phyloP scores from a whole-genome alignment of 1,140 invertebrate genomes.

The Temnothorax nylanderi region DNA sequence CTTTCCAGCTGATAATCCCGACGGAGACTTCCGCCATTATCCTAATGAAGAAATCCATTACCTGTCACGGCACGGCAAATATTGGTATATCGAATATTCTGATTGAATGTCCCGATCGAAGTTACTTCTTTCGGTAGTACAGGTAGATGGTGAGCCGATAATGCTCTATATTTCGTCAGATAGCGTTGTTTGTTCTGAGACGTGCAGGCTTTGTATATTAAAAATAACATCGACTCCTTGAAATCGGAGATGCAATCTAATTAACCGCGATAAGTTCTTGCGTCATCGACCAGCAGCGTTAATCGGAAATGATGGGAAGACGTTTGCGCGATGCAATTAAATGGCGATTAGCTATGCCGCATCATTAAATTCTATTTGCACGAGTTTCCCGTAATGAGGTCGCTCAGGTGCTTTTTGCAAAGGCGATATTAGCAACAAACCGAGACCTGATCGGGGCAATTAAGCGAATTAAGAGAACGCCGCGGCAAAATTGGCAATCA shows the following conservation, averaged over 20 bases:
- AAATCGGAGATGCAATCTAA: not conserved
- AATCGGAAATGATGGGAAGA: not conserved
- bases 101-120: constrained; percentile 40
- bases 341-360: not conserved
- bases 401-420: not conserved
- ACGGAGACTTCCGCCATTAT: constrained; percentile 46
- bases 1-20: constrained; percentile 48
- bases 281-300: not conserved
- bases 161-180: not conserved
- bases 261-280: constrained; percentile 7
- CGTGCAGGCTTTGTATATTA: too few relatives aligned
- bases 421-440: not conserved
- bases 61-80: constrained; percentile 50
- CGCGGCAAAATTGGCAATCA: constrained; percentile 19
- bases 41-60: constrained; percentile 73
- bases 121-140: not conserved
- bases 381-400: constrained; percentile 16
- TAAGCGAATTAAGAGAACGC: constrained; percentile 31
- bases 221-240: not conserved
- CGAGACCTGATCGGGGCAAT: constrained; percentile 14
- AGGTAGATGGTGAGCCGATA: not conserved
- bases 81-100: constrained; percentile 57
- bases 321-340: constrained; percentile 25
- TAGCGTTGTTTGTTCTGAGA: not conserved
- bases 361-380: constrained; percentile 15